A percentile compares a stretch with the other conserved stretches of the same genome.
These are phyloP conservation scores for Polyploca ridens DNA, from an alignment of 2,888 invertebrate species.

Conservation along the genomic window DNA sequence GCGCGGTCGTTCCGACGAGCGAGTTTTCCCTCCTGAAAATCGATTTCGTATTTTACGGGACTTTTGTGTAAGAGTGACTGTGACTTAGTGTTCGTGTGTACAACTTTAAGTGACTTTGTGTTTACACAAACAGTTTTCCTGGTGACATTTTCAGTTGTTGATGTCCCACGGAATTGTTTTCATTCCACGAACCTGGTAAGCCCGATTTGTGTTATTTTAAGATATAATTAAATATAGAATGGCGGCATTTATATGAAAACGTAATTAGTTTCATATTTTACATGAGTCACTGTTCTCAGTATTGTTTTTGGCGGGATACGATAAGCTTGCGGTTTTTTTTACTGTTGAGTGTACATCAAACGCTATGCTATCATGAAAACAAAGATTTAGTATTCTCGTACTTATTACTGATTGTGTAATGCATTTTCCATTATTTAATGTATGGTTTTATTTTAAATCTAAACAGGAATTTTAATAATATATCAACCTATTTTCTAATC, in stretches of 20 bases:
- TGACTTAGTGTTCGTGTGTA: constrained; percentile 40
- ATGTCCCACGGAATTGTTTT: constrained; percentile 55
- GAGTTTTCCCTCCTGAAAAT: constrained; percentile 48
- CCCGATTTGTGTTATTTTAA: constrained; percentile 76
- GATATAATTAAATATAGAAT: constrained; percentile 81
- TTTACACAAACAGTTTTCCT: constrained; percentile 27
- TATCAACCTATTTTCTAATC: neutral
- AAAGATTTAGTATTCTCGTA: neutral
- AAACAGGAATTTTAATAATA: neutral
- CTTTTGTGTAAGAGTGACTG: constrained; percentile 58
- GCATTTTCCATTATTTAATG: neutral
- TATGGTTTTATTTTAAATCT: neutral
- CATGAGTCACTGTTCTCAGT: constrained; percentile 65
- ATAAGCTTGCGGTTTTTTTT: constrained; percentile 23
- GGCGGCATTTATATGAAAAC: constrained; percentile 71
- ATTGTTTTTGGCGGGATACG: constrained; percentile 49
- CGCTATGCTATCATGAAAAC: neutral
- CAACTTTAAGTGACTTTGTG: constrained; percentile 43
- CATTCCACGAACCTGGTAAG: constrained; percentile 74
- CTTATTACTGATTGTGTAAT: neutral
- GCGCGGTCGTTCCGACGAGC: constrained; percentile 48
- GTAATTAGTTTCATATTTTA: constrained; percentile 75
- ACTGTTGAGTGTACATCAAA: neutral
- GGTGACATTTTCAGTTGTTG: constrained; percentile 29
- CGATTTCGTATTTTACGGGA: constrained; percentile 47